Evolutionary conservation across 2,113 vertebrate species (phyloP), one percentile per base, ranked within the genome.

Genomic region (Tragelaphus buxtoni): DNA sequence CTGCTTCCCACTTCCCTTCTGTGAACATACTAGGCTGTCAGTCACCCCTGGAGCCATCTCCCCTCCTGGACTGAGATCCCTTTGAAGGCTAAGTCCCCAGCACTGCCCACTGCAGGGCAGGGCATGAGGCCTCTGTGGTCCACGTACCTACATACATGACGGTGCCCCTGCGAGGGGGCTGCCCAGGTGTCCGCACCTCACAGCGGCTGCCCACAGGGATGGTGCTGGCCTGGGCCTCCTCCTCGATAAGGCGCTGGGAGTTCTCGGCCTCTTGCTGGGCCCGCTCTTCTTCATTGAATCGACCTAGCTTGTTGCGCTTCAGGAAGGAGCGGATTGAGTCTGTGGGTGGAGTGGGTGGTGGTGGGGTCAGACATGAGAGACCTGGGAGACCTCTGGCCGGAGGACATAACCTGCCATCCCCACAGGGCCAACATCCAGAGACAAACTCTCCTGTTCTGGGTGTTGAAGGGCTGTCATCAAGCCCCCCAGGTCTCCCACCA

Each of bases 91-190:
- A 26, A 17, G 30, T 10, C n/a, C 65, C 85, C 20, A 45, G 16
- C 39, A 35, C 0, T 2, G 24, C 24, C 47, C 18, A 17, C n/a
- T 45, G 30, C 56, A 56, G 32, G 56, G 22, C 87, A 61, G 22
- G 58, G 76, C 77, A n/a, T 2, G 53, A 93, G 61, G 35, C 30
- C 49, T 53, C 81, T 17, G 6, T 22, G 56, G 49, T 11, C 65
- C 82, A 96, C 97, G 84, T 98, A 99, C 99, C 99, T 61, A 99
- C 99, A 97, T 98, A 99, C 99, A 99, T 99, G 91, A 99, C 98
- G 0, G 99, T 99, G 95, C 99, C 99, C 49, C 99, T 96, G 97
- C 99, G 99, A 2, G 96, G 98, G 89, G 99, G 99, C 83, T 99
- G 99, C n/a, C 99, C 99, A 0, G 94, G 26, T 0, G 98, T 97